Percentiles rank a stretch among this genome's conserved stretches.
Evolutionary conservation across 2,797 vertebrate species (phyloP).

Genomic region (Hephaestus fuliginosus): DNA sequence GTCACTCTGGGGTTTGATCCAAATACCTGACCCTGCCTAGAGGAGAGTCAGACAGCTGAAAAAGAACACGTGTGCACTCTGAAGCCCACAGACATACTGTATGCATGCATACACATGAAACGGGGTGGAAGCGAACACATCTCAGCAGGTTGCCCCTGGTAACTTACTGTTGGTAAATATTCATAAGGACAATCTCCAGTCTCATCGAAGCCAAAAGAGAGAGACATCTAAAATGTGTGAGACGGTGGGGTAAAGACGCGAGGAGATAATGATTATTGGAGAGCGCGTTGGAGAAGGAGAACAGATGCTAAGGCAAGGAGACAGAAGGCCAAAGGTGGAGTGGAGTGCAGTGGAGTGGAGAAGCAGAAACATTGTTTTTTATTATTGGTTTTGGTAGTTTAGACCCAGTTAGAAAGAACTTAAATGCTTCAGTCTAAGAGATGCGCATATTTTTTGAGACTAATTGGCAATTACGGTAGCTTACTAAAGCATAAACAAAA

Average conservation of each 20-base stretch:
- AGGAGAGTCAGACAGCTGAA: conserved; percentile 38
- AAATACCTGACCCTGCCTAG: conserved; percentile 55
- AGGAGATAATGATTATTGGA: conserved; percentile 55
- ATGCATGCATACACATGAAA: conserved; percentile 51
- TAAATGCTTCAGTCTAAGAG: conserved; percentile 15
- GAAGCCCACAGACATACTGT: conserved; percentile 31
- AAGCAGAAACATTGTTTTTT: conserved; percentile 23
- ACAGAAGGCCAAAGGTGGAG: conserved; percentile 25
- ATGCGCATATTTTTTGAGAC: conserved; percentile 5
- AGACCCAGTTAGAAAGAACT: conserved; percentile 9
- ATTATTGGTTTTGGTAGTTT: conserved; percentile 10
- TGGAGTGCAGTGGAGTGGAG: background rate
- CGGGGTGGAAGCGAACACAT: conserved; percentile 52
- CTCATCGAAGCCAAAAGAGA: conserved; percentile 44
- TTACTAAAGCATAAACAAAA: conserved; percentile 24
- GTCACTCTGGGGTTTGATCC: conserved; percentile 50
- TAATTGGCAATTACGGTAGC: conserved; percentile 16
- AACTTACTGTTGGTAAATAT: conserved; percentile 72
- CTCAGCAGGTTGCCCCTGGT: conserved; percentile 62
- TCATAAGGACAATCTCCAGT: conserved; percentile 63
- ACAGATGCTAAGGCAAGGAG: conserved; percentile 45
- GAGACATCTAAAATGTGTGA: conserved; percentile 47
- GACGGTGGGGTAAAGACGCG: conserved; percentile 21
- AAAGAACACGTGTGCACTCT: conserved; percentile 31
- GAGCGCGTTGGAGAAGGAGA: conserved; percentile 32